Conservation (phyloP, 2,113 vertebrate species). For the Loxodonta africana region DNA sequence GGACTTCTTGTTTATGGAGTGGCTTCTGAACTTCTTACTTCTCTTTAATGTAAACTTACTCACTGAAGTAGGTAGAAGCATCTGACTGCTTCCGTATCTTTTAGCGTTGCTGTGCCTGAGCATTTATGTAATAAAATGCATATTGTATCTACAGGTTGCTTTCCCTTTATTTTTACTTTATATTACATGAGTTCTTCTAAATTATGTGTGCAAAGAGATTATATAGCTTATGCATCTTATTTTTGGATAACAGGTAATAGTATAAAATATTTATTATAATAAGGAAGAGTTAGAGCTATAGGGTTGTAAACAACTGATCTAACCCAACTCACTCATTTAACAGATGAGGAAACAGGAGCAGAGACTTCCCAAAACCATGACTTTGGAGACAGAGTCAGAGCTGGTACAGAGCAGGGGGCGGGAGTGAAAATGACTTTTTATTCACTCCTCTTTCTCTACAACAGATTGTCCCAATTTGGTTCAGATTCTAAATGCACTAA, state of each 20-base stretch:
- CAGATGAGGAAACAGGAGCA: background rate
- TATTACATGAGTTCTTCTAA: constrained; percentile 1
- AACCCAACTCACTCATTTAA: background rate
- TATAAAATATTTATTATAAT: background rate
- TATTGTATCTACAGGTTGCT: background rate
- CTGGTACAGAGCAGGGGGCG: background rate
- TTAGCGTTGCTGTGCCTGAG: background rate
- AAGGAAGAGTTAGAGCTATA: background rate
- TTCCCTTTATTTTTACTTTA: background rate
- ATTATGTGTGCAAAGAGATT: background rate
- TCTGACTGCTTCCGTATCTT: background rate
- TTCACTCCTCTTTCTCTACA: background rate
- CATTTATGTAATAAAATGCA: background rate
- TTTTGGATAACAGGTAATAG: background rate
- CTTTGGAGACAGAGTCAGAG: background rate
- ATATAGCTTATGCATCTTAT: background rate
- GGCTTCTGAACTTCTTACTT: background rate
- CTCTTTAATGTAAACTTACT: background rate
- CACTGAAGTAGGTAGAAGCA: background rate
- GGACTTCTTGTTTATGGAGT: background rate
- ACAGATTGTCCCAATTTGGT: background rate
- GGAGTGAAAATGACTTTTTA: background rate
- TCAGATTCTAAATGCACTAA: background rate
- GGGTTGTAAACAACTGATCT: background rate
- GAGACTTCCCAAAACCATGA: background rate